Evolutionary conservation across 92 coral and sea anemone species (phyloP), one percentile per base, ranked within the genome.

Genomic region (Paragorgia papillata): DNA sequence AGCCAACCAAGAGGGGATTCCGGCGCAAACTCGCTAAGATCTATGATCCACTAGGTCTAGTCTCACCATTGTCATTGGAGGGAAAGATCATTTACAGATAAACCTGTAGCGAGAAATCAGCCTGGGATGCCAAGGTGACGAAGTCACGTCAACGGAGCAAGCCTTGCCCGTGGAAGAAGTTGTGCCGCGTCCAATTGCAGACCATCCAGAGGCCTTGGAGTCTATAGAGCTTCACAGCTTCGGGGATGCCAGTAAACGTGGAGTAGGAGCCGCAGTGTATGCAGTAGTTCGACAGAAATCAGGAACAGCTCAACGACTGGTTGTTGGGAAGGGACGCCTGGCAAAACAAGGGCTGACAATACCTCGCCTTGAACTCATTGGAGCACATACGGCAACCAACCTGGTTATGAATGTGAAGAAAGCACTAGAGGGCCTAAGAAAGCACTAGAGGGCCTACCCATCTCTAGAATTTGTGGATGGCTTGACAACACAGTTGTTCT

Each of bases 211-310:
- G n/a, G n/a, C n/a, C n/a, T n/a, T n/a, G n/a, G n/a, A n/a, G n/a
- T n/a, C n/a, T n/a, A n/a, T n/a, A n/a, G 80, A 82, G 29, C 64
- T 82, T 14, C 86, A 74, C 44, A 74, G 54, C 20, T 82, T 82
- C 32, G 85, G 81, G 24, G 85, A 73, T 40, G 81, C 74, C 20
- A 73, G 81, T 20, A 27, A 43, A 7, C 50, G 21, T 13, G 70
- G 81, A 32, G 80, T 78, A 22, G 67, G 68, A 39, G 80, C 84
- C 32, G 79, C 82, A 9, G 85, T 80, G 28, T 85, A 85, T 73
- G 79, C 79, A 31, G 85, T 80, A 40, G 66, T 80, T 29, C 29
- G 79, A 54, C 89, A 80, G 21, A 32, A 40, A 27, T 69, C 81
- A 26, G 76, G 84, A 28, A 71, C 80, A 7, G 78, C 58, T 40